These are phyloP conservation scores for Scolopax rusticola DNA, from an alignment of 2,797 vertebrate genomes.

Conservation along the genomic window DNA sequence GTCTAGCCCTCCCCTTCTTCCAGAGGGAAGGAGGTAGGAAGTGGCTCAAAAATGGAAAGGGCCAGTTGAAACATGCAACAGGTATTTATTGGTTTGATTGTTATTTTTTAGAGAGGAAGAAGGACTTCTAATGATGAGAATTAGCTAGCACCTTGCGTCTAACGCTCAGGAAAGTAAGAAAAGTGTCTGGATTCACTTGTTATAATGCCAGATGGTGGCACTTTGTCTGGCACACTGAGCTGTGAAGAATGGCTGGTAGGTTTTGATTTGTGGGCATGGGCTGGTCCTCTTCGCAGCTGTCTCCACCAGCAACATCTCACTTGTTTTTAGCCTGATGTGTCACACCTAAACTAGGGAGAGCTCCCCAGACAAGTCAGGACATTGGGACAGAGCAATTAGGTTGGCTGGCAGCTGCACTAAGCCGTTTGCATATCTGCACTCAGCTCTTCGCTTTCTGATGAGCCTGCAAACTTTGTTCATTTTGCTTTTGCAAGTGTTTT, in stretches of 20 bases:
- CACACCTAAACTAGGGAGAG: background rate
- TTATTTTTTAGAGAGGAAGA: background rate
- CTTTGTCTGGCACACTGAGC: accelerated
- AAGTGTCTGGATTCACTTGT: background rate
- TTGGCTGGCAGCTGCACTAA: constrained; percentile 22
- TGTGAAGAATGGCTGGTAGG: background rate
- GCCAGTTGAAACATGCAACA: background rate
- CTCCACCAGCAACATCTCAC: background rate
- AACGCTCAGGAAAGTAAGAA: background rate
- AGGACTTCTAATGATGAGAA: background rate
- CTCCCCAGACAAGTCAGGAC: background rate
- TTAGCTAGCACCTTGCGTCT: background rate
- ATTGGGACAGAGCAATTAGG: background rate
- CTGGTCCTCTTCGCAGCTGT: background rate
- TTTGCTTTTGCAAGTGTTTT: constrained; percentile 35
- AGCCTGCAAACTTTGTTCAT: constrained; percentile 29
- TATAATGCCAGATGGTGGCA: background rate
- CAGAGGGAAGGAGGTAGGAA: background rate
- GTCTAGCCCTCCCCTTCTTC: background rate
- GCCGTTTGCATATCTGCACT: background rate
- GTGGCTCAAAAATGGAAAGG: background rate
- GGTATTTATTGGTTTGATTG: background rate
- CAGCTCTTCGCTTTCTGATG: constrained; percentile 31
- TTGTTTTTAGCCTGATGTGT: background rate
- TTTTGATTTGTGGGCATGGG: background rate